Conservation (phyloP, 1,140 invertebrate species). For the Leguminivora glycinivorella region DNA sequence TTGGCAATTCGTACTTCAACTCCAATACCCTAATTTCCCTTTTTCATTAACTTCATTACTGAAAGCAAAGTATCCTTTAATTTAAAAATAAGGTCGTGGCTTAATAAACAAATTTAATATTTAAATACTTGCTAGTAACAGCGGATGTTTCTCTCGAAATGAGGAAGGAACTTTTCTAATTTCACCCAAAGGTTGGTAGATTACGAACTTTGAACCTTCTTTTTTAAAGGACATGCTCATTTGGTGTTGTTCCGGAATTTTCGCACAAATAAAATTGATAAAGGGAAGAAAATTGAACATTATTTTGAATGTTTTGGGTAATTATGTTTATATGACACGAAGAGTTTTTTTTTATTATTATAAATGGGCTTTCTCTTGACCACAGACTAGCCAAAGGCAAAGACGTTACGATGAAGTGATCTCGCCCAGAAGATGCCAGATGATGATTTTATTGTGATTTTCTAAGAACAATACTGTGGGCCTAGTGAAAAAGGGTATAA, state of each 20-base stretch:
- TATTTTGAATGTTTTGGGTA: too few relatives aligned
- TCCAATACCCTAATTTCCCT: not conserved
- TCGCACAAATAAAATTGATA: not conserved
- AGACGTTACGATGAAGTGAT: too few relatives aligned
- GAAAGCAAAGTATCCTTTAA: slow-evolving; percentile 9
- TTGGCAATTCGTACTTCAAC: not conserved
- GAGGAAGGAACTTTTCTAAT: slow-evolving; percentile 28
- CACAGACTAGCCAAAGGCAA: too few relatives aligned
- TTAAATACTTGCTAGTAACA: slow-evolving; percentile 26
- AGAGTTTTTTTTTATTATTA: too few relatives aligned
- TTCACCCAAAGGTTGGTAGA: slow-evolving; percentile 20
- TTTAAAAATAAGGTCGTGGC: slow-evolving; percentile 25
- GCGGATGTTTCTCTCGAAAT: slow-evolving; percentile 17
- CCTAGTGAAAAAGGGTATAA: too few relatives aligned
- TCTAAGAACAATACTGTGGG: too few relatives aligned
- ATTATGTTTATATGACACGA: too few relatives aligned
- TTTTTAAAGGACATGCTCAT: not conserved
- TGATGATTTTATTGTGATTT: too few relatives aligned
- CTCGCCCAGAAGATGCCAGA: too few relatives aligned
- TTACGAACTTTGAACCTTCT: slow-evolving; percentile 6
- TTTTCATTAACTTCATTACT: not conserved
- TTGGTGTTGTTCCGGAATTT: not conserved
- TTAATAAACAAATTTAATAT: slow-evolving; percentile 29
- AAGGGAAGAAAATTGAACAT: not conserved
- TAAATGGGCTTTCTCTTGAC: too few relatives aligned